Base-by-base conservation (phyloP, 2,797 vertebrate genomes). In the Typhlichthys subterraneus region DNA sequence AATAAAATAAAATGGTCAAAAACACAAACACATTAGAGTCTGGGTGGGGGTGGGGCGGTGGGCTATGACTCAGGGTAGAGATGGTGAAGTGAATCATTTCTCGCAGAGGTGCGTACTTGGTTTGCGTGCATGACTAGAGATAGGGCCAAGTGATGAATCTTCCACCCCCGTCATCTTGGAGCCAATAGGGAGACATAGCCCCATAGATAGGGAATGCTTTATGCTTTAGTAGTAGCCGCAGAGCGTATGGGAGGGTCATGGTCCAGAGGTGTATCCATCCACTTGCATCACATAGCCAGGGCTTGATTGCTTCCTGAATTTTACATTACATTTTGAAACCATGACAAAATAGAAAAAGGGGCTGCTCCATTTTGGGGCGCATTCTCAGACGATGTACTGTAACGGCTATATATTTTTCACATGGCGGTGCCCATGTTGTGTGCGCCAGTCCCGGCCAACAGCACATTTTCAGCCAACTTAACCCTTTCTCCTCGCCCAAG, bases 51-150 rank as follows among this genome's bases (percentile, higher is more conserved):
- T 42, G 47, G 11, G 45, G 55, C 33, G 45, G 3, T 29, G 14
- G 23, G 13, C 7, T 52, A 17, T 59, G 73, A 68, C 65, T 75
- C 65, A 72, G 47, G 47, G 47, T 3, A 61, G 31, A n/a, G 31
- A 3, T 1, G 50, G 53, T 31, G 53, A 53, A 62, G 54, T 23
- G 15, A 52, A 19, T 29, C 23, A 29, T 29, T 29, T 29, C 23
- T 29, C 23, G 23, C 4, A 29, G 23, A 29, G 23, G 4, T 29
- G 23, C 23, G 4, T 29, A 29, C 23, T 29, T 29, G 23, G 23
- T 29, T 29, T 29, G 23, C 23, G 23, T 29, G 23, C 23, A 4
- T 29, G 23, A 29, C 23, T 29, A 29, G 23, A 29, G 23, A 29
- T 29, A 29, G 59, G 58, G 64, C 75, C 61, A 57, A 55, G 49